phyloP scores from a whole-genome alignment of 2,888 invertebrate species.

The Leistus spinibarbis region DNA sequence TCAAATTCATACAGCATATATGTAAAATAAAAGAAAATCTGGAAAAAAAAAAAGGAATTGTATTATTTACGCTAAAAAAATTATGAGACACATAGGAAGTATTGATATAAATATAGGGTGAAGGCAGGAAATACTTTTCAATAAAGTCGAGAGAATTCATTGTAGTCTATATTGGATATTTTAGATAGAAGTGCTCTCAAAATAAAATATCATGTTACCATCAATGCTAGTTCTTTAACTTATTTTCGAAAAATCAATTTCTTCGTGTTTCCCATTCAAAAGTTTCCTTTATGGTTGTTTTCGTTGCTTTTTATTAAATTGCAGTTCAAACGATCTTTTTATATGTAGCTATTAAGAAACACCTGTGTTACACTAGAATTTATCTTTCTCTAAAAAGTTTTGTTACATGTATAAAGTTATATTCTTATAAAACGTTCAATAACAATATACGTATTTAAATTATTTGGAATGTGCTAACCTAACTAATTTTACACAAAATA shows the following conservation, averaged over 20 bases:
- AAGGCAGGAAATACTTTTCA: neutral
- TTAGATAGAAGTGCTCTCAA: neutral
- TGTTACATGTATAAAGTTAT: no score
- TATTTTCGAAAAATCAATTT: neutral
- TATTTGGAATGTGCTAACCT: no score
- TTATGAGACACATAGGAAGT: neutral
- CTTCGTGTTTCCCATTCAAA: neutral
- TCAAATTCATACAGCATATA: no score
- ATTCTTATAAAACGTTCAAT: no score
- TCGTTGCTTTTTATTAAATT: neutral
- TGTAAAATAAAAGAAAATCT: no score
- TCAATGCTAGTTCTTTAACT: neutral
- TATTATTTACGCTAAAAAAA: no score
- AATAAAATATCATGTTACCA: conserved; percentile 14
- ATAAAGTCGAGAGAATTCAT: neutral
- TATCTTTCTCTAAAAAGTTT: no score
- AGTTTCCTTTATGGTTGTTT: neutral
- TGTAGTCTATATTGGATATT: neutral
- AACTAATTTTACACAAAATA: no score
- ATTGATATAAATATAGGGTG: neutral
- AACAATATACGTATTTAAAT: no score
- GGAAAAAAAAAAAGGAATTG: no score
- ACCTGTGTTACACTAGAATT: no score
- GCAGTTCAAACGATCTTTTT: neutral
- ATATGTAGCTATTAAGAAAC: no score